phyloP scores from a whole-genome alignment of 2,113 vertebrate species.

The Sceloporus undulatus region DNA sequence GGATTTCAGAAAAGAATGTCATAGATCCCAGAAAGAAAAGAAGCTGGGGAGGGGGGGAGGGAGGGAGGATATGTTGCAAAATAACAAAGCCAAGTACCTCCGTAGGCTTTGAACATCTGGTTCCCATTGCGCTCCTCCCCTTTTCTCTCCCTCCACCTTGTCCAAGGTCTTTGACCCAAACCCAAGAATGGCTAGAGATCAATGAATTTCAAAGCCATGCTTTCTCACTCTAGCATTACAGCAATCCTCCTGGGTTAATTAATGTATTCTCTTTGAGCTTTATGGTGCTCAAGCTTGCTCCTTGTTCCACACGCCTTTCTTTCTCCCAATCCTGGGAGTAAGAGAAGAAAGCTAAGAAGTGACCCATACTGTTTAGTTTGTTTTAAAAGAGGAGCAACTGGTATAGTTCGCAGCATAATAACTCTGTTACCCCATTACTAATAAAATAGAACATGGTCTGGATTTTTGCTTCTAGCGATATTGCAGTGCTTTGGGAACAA shows the following conservation, averaged over 20 bases:
- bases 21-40: conserved; percentile 55
- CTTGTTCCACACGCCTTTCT: conserved; percentile 48
- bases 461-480: neutral
- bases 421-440: neutral
- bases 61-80: conserved; percentile 54
- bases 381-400: conserved; percentile 45
- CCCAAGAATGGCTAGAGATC: conserved; percentile 82
- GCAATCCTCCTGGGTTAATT: conserved; percentile 86
- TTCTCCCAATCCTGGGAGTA: conserved; percentile 39
- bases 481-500: neutral
- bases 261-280: conserved; percentile 85
- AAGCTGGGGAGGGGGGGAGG: conserved; percentile 20
- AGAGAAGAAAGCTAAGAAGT: conserved; percentile 62
- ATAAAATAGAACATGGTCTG: neutral
- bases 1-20: conserved; percentile 63
- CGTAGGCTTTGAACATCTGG: conserved; percentile 89
- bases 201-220: conserved; percentile 81
- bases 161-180: conserved; percentile 83
- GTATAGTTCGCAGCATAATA: neutral
- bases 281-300: conserved; percentile 47
- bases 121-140: conserved; percentile 80
- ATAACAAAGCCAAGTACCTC: conserved; percentile 63
- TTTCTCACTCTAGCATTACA: conserved; percentile 76
- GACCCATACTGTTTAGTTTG: conserved; percentile 61
- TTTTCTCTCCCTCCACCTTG: conserved; percentile 66